Evolutionary conservation across 2,797 vertebrate genomes (phyloP), one percentile per base, ranked within the genome.

Genomic region (Falco naumanni): DNA sequence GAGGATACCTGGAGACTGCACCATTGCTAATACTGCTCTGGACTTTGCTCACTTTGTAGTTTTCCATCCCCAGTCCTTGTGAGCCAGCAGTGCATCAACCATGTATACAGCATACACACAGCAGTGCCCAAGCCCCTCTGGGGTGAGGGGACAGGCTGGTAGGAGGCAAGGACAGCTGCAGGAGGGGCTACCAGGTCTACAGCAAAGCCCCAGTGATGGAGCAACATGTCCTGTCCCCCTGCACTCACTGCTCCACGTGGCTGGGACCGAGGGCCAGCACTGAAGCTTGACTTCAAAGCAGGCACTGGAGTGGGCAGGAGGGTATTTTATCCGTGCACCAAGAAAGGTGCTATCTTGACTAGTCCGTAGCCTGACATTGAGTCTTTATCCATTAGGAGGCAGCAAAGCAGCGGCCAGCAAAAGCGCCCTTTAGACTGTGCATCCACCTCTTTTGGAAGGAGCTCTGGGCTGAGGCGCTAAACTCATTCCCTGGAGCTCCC

Each of bases 371-470:
- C 43, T n/a, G 70, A 6, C 50, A 6, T 17, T 2, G 6, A 29
- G 50, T 16, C 20, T 31, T 20, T 9, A 2, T 26, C 33, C 41
- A 3, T 3, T 47, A 41, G 57, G 21, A 63, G 56, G 17, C n/a
- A 47, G 56, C 26, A 25, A 7, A 57, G 53, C 17, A 57, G 43
- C 29, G 12, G 1, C 54, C 37, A 47, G 53, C 41, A 33, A 21
- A 21, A 21, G 9, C 2, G 0, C 15, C 64, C 59, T 11, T 33
- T 2, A 25, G 21, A 12, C 69, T 5, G 13, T 2, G 1, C 22
- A 20, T 5, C 68, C 50, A 20, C 5, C 28, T 12, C 60, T 9
- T 39, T 15, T 5, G 24, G 34, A 28, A 39, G 31, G 33, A 33
- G 11, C n/a, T 20, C 26, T 4, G 53, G 41, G 54, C 47, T 0